Percentiles rank a stretch among this genome's conserved stretches.
Conservation (phyloP, 2,113 vertebrate species). For the Leptosomus discolor region DNA sequence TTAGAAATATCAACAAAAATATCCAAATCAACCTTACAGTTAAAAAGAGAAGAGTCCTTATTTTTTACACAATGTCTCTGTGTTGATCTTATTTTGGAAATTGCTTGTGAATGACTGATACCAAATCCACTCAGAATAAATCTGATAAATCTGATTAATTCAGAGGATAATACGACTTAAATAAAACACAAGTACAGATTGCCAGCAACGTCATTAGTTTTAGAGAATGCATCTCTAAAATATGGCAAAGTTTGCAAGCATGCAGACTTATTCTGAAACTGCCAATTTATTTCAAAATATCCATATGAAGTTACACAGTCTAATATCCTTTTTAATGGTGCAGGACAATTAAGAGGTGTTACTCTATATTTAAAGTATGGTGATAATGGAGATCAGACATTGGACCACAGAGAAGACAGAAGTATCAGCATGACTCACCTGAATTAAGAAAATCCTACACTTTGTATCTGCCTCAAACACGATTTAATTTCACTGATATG, state of each 20-base stretch:
- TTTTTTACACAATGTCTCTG: background rate
- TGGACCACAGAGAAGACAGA: background rate
- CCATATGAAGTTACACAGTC: background rate
- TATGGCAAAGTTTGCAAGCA: background rate
- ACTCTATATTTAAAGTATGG: background rate
- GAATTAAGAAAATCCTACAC: background rate
- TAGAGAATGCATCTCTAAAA: background rate
- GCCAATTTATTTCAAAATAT: background rate
- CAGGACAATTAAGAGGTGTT: background rate
- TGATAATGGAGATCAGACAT: background rate
- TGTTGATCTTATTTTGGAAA: background rate
- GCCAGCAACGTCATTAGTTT: background rate
- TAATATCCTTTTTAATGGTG: background rate
- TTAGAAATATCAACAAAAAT: background rate
- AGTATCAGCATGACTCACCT: background rate
- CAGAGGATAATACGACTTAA: constrained; percentile 14
- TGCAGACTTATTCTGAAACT: background rate
- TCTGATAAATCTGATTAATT: constrained; percentile 50
- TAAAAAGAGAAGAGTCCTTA: background rate
- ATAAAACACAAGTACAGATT: background rate
- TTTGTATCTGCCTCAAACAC: background rate
- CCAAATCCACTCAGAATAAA: constrained; percentile 5
- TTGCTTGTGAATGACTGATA: background rate
- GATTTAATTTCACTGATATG: constrained; percentile 20
- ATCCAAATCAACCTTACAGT: background rate